phyloP scores from a whole-genome alignment of 2,888 invertebrate species.

The Drosophila helvetica region DNA sequence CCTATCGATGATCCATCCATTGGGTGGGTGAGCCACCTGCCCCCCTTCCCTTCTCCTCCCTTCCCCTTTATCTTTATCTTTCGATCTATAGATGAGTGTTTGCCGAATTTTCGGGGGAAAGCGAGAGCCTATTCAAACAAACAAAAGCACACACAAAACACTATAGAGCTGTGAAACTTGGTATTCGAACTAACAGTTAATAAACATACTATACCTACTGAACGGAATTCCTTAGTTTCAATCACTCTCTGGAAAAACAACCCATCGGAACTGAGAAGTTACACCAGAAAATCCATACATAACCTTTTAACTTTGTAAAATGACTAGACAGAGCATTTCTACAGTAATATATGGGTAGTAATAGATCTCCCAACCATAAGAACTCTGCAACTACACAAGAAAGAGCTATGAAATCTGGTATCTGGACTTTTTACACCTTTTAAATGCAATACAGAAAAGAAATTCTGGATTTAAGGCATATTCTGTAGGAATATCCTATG shows the following conservation, averaged over 20 bases:
- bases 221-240: background rate
- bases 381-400: too few relatives aligned
- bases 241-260: background rate
- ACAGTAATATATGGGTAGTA: too few relatives aligned
- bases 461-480: too few relatives aligned
- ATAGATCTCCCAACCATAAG: too few relatives aligned
- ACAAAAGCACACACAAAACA: background rate
- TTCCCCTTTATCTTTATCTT: background rate
- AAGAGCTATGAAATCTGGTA: too few relatives aligned
- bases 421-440: too few relatives aligned
- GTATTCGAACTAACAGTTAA: background rate
- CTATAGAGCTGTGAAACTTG: background rate
- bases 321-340: too few relatives aligned
- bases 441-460: too few relatives aligned
- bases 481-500: too few relatives aligned
- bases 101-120: background rate
- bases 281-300: too few relatives aligned
- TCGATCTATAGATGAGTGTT: slow-evolving; percentile 2
- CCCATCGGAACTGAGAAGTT: background rate
- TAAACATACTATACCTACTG: background rate
- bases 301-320: too few relatives aligned
- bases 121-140: background rate
- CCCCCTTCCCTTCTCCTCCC: background rate
- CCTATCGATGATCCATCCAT: slow-evolving; percentile 19
- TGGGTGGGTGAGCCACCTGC: slow-evolving; percentile 19